Conservation (phyloP, 2,888 invertebrate species). For the Lasioglossum malachurum region DNA sequence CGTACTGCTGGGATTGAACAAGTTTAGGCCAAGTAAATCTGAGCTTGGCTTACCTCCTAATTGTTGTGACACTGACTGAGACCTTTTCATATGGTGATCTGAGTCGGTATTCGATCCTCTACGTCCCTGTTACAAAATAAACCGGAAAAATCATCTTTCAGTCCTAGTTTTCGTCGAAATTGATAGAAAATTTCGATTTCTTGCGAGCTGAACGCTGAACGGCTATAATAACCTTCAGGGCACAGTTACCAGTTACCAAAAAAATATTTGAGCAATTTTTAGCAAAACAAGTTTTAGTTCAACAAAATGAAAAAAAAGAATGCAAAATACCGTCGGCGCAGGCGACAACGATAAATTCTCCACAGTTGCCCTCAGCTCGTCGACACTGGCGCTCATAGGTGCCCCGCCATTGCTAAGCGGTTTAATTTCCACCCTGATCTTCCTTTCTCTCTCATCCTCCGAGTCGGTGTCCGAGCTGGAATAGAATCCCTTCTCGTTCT, state of each 20-base stretch:
- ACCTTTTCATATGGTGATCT: constrained; percentile 88
- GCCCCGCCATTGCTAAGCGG: constrained; percentile 95
- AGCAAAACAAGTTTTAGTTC: background rate
- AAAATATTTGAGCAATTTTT: background rate
- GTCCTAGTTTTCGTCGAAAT: too few relatives aligned
- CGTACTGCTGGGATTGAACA: constrained; percentile 90
- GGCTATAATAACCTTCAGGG: too few relatives aligned
- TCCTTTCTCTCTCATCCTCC: constrained; percentile 94
- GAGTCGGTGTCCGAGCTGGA: constrained; percentile 95
- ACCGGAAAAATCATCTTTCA: background rate
- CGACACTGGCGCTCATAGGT: constrained; percentile 97
- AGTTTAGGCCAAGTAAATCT: constrained; percentile 92
- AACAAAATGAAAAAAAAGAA: background rate
- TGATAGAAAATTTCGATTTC: too few relatives aligned
- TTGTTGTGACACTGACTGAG: constrained; percentile 92
- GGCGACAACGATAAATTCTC: constrained; percentile 95
- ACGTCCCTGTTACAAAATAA: constrained; percentile 84
- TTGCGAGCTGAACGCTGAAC: background rate
- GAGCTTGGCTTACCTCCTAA: constrained; percentile 91
- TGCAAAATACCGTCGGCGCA: constrained; percentile 87
- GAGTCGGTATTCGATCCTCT: constrained; percentile 90
- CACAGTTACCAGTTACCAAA: too few relatives aligned
- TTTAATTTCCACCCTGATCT: constrained; percentile 97
- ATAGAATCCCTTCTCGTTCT: constrained; percentile 93
- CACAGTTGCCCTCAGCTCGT: constrained; percentile 96